Base-by-base conservation (phyloP, 2,888 invertebrate species). In the Machimus atricapillus region DNA sequence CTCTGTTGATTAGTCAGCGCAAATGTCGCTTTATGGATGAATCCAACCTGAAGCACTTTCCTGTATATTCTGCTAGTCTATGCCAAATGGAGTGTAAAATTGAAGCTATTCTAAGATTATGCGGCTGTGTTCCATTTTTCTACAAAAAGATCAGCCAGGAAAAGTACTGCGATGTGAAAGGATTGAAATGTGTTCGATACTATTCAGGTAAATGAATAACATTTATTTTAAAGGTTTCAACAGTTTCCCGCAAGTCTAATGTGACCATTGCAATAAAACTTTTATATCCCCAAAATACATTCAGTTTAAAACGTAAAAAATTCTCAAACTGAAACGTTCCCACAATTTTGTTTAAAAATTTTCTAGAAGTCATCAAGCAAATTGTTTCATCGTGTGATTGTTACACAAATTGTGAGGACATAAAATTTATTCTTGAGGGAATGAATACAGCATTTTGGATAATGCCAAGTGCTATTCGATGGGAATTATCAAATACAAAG, bases 401-500 rank as follows among this genome's bases (percentile, higher is more conserved):
- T 82, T 66, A 73, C 23, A 77, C 79, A 74, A 87, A 88, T 82
- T 89, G 89, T 40, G 87, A 88, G 19, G 88, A 89, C 58, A 87
- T 86, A 8, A 88, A 88, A 86, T 89, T 88, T 82, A 87, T 85
- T 12, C 46, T 89, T 9, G 86, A 89, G 66, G 56, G 83, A 66
- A 46, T 66, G n/a, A 86, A 87, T 27, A 79, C 88, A 43, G 87
- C 88, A 87, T 89, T 76, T 81, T 91, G 91, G 90, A 88, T 89
- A 9, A 87, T 89, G 16, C 90, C 90, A 40, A 90, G 90, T 8
- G 89, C 89, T 43, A 87, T 91, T 40, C 90, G 90, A 52, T 90
- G 91, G 90, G 90, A 90, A 52, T 74, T 91, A 27, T 87, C 89
- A 1, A 90, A 90, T 86, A 91, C 91, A 1, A 90, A 90, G 74